Evolutionary conservation across 2,888 invertebrate genomes (phyloP), one percentile per base, ranked within the genome.

Genomic region (Trachelus stipa): DNA sequence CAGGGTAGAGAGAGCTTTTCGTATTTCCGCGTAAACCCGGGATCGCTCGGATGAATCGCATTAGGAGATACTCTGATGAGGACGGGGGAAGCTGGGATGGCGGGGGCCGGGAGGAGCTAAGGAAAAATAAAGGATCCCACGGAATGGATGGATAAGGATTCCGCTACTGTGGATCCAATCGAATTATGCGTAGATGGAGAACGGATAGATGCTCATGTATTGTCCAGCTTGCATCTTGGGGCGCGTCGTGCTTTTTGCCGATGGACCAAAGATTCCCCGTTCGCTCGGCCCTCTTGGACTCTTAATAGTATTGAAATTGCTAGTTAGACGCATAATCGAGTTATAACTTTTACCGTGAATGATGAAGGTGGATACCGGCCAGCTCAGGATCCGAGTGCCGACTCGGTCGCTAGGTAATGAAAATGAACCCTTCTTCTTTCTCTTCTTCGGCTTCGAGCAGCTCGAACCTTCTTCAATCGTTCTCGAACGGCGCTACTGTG

Each of bases 221-320:
- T 89, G 89, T 87, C 86, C 87, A 81, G 71, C 71, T 71, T 34
- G 71, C 71, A 31, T 34, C 71, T 34, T 34, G 71, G 71, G 71
- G 33, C 71, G 71, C 71, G 71, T 33, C 71, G 31, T 34, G 71
- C 33, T 74, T 34, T 85, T 86, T 84, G 77, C 81, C 80, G 75
- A 74, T 73, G 85, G 87, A 87, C 87, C 75, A 86, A 87, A 88
- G 85, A 85, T 87, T 81, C 81, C 73, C 86, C 77, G 81, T 81
- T 75, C 34, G 69, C 75, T 75, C 77, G 68, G 75, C 81, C 84
- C 81, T 83, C 83, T 56, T 56, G 80, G 82, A 83, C 83, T 88
- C 88, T 89, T 89, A 89, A 90, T 90, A 88, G 88, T 90, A 90
- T 90, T 87, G 88, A 89, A 90, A 90, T 90, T 89, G 87, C 89